phyloP scores from a whole-genome alignment of 2,888 invertebrate species.

The Phragmatobia fuliginosa region DNA sequence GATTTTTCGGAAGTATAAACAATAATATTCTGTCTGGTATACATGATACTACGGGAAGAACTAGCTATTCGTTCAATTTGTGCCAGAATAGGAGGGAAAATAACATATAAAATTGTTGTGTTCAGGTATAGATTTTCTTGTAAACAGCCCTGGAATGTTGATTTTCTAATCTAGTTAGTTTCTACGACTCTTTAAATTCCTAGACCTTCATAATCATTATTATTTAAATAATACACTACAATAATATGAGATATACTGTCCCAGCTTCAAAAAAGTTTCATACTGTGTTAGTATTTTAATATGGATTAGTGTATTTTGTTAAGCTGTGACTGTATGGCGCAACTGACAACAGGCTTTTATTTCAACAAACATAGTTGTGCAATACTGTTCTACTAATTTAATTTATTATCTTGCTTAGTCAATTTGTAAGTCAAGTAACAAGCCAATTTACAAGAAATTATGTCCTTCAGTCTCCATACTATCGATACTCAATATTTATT shows the following conservation, averaged over 20 bases:
- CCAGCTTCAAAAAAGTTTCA: not conserved
- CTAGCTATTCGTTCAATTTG: not conserved
- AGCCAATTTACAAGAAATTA: conserved; percentile 8
- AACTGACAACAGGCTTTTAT: conserved; percentile 16
- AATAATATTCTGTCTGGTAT: too few species aligned
- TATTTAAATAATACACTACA: too few species aligned
- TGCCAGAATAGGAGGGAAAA: too few species aligned
- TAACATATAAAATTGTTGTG: too few species aligned
- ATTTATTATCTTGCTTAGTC: conserved; percentile 21
- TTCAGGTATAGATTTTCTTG: too few species aligned
- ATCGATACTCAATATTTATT: not conserved
- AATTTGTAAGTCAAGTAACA: conserved; percentile 24
- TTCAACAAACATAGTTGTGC: conserved; percentile 15
- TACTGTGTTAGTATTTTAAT: not conserved
- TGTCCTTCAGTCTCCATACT: conserved; percentile 1
- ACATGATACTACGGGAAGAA: not conserved
- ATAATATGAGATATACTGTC: too few species aligned
- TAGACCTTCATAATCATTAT: too few species aligned
- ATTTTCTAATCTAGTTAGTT: too few species aligned
- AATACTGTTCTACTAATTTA: conserved; percentile 16
- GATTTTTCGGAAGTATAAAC: too few species aligned
- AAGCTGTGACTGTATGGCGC: conserved; percentile 9
- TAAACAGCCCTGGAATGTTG: too few species aligned
- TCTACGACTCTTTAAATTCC: too few species aligned
- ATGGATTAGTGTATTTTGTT: conserved; percentile 10